These are phyloP conservation scores for Malthinus flaveolus DNA, from an alignment of 2,888 invertebrate species.

Conservation along the genomic window DNA sequence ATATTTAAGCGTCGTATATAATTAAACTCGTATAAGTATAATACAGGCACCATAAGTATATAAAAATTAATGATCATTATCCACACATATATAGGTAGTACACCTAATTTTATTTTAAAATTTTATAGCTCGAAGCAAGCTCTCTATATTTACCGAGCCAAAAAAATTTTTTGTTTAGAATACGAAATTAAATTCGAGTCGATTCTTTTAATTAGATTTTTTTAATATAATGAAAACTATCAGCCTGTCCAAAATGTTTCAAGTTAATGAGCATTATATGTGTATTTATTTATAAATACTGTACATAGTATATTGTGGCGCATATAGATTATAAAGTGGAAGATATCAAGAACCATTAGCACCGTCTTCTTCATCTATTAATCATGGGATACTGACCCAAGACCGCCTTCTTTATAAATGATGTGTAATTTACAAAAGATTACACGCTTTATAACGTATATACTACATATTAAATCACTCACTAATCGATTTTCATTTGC, in stretches of 20 bases:
- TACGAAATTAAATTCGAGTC: constrained; percentile 11
- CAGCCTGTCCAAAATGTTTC: constrained; percentile 13
- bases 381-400: constrained; percentile 47
- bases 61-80: constrained; percentile 5
- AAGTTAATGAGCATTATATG: constrained; percentile 25
- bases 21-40: too few species aligned
- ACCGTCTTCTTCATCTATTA: constrained; percentile 50
- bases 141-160: background rate
- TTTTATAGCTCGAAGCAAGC: constrained; percentile 1
- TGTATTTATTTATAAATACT: constrained; percentile 28
- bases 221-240: constrained; percentile 16
- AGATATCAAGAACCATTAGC: constrained; percentile 53
- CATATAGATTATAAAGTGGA: constrained; percentile 40
- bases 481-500: constrained; percentile 43
- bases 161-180: constrained; percentile 8
- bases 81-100: background rate
- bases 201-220: constrained; percentile 28
- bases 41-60: background rate
- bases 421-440: constrained; percentile 54
- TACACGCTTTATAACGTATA: constrained; percentile 52
- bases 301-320: constrained; percentile 26
- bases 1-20: too few species aligned
- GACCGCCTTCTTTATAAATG: constrained; percentile 51
- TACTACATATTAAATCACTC: constrained; percentile 50
- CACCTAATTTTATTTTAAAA: constrained; percentile 1